phyloP scores from a whole-genome alignment of 1,140 invertebrate genomes.

The Drosophila tani region DNA sequence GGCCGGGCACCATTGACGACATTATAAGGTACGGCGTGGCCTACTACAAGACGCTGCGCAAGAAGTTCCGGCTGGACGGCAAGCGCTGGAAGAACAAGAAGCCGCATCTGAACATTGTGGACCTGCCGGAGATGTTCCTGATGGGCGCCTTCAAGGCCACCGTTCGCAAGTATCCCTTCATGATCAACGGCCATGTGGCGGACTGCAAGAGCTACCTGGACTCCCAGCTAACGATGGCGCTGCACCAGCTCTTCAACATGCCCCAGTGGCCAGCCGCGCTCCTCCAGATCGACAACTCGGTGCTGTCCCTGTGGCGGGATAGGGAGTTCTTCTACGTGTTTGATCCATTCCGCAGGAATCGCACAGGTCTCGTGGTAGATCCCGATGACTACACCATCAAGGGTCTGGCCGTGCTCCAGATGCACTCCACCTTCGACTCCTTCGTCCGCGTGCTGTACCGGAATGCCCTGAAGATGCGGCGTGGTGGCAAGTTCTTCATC shows the following conservation, averaged over 20 bases:
- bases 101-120: constrained; percentile 75
- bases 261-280: constrained; percentile 83
- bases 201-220: constrained; percentile 71
- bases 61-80: constrained; percentile 72
- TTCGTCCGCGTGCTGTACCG: constrained; percentile 65
- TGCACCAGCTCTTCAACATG: constrained; percentile 81
- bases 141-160: constrained; percentile 80
- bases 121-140: constrained; percentile 77
- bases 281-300: constrained; percentile 83
- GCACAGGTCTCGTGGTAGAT: constrained; percentile 70
- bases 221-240: constrained; percentile 75
- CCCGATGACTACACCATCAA: constrained; percentile 75
- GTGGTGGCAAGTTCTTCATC: constrained; percentile 81
- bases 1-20: constrained; percentile 68
- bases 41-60: constrained; percentile 73
- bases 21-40: constrained; percentile 71
- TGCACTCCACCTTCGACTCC: constrained; percentile 79
- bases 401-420: constrained; percentile 71
- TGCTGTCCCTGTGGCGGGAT: constrained; percentile 85
- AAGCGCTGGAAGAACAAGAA: constrained; percentile 78
- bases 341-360: constrained; percentile 84
- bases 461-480: constrained; percentile 77
- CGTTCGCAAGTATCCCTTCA: constrained; percentile 69
- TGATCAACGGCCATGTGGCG: constrained; percentile 75
- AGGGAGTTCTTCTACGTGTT: constrained; percentile 85